Evolutionary conservation across 1,140 invertebrate species (phyloP), one percentile per base, ranked within the genome.

Genomic region (Bombus balteatus): DNA sequence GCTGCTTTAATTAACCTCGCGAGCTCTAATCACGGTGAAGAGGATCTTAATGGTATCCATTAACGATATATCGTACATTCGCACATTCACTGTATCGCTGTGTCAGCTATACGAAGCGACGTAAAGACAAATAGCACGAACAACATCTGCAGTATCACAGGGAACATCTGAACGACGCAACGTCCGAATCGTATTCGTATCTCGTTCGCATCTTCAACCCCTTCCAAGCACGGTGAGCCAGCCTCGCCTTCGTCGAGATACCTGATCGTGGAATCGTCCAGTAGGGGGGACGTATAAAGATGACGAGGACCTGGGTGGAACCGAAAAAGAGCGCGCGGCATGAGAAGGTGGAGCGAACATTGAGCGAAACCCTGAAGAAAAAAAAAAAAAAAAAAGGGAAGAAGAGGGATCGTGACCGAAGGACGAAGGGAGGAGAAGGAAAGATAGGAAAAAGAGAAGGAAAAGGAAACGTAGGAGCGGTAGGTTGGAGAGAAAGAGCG

Each of bases 261-360:
- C 76, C 87, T 79, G 78, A n/a, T 53, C 62, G 66, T 68, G 80
- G 86, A 88, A 88, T 66, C 77, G 68, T 37, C 3, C 47, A 12
- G 74, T 39, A 59, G n/a, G 15, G 32, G 13, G 25, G 28, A 75
- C 71, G n/a, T 43, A 68, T 43, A 74, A 75, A 74, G 41, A 68
- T 8, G 47, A 87, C 10, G 70, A 70, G 59, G 59, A n/a, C 28
- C 68, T 41, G 53, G 43, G 13, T 76, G 79, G 80, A 90, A 87
- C 75, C 80, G 82, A 81, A 83, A 70, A 89, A 87, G 77, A 66
- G 77, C 81, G 72, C 65, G 28, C 53, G 25, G 73, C 59, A 72
- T 59, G 65, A 53, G 83, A 86, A 88, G 79, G 82, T 74, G 72
- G 77, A 73, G 81, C 72, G 81, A 53, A n/a, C 59, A 59, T 80